These are phyloP conservation scores for Omphaloscelis lunosa DNA, from an alignment of 2,888 invertebrate genomes.

Conservation along the genomic window DNA sequence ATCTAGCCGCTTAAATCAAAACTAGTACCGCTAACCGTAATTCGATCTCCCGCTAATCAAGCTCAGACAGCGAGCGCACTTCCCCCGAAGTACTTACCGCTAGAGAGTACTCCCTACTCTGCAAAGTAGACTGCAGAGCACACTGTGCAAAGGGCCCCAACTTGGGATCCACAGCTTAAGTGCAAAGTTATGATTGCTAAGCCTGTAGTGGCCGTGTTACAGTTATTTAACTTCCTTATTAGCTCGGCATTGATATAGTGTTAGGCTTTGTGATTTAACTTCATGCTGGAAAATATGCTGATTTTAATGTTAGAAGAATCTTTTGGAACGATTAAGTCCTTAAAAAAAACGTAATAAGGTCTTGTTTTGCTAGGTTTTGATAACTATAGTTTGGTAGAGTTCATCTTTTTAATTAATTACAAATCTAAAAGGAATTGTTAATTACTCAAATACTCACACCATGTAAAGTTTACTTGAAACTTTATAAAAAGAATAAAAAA, in stretches of 20 bases:
- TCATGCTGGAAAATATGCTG: slow-evolving; percentile 11
- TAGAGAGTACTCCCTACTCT: slow-evolving; percentile 17
- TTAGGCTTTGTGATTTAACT: slow-evolving; percentile 54
- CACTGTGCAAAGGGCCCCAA: slow-evolving; percentile 45
- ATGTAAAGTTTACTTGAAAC: background rate
- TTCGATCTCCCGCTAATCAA: slow-evolving; percentile 54
- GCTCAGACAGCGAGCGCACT: slow-evolving; percentile 39
- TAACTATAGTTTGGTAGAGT: background rate
- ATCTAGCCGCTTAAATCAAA: slow-evolving; percentile 15
- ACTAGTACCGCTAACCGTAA: slow-evolving; percentile 36
- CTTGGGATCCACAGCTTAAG: slow-evolving; percentile 61
- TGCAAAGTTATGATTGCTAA: slow-evolving; percentile 71
- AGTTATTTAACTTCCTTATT: slow-evolving; percentile 65
- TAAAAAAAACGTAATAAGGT: background rate
- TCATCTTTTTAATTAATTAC: background rate
- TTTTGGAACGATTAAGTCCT: background rate
- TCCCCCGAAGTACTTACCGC: slow-evolving; percentile 11
- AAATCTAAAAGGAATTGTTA: background rate
- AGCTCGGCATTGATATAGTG: slow-evolving; percentile 60
- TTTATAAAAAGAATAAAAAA: too few species aligned
- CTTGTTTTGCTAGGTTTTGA: background rate
- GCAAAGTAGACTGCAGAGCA: slow-evolving; percentile 25
- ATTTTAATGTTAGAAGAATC: slow-evolving; percentile 7
- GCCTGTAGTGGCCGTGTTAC: slow-evolving; percentile 44
- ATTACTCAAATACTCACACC: background rate